These are phyloP conservation scores for Perca schrenkii DNA, from an alignment of 2,113 vertebrate species.

Conservation along the genomic window DNA sequence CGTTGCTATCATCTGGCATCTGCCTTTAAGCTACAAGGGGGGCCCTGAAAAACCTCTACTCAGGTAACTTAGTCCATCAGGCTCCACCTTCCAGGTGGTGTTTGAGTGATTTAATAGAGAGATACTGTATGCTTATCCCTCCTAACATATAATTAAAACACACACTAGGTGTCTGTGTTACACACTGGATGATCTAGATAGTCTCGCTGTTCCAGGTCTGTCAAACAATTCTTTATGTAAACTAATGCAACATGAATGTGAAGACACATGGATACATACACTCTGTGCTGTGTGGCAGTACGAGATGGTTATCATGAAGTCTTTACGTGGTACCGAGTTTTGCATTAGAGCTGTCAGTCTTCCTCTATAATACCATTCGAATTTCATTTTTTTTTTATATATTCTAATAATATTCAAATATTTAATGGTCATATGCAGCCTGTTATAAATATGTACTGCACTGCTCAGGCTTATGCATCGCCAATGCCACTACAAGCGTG, in stretches of 20 bases:
- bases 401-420: no score
- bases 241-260: not conserved
- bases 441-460: no score
- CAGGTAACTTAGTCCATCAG: not conserved
- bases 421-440: no score
- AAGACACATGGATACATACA: not conserved
- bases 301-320: slow-evolving; percentile 2
- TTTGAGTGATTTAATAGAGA: not conserved
- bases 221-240: not conserved
- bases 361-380: no score
- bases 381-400: no score
- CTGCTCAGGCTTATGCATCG: no score
- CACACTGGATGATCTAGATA: slow-evolving; percentile 17
- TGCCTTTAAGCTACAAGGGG: not conserved
- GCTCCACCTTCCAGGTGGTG: not conserved
- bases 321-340: not conserved
- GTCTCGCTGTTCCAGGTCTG: slow-evolving; percentile 1
- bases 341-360: no score
- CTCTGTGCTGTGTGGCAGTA: not conserved
- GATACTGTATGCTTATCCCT: not conserved
- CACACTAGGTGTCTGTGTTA: not conserved
- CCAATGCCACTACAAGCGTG: no score
- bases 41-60: not conserved
- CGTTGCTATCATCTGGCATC: not conserved
- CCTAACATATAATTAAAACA: not conserved